Evolutionary conservation across 2,888 invertebrate genomes (phyloP).

Genomic region (Perizoma affinitatum): DNA sequence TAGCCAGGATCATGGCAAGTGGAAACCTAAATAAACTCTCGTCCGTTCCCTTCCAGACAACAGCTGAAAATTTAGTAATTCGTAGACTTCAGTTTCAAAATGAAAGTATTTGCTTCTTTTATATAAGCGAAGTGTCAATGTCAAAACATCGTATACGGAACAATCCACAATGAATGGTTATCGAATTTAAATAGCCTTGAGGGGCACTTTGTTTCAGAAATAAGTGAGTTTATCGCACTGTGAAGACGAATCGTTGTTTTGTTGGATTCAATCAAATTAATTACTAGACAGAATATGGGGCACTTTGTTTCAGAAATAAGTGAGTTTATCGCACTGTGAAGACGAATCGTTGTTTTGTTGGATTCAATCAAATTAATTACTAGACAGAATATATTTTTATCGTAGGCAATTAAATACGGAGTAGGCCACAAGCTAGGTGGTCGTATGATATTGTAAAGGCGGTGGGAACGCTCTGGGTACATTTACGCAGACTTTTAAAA

Average conservation of each 20-base stretch:
- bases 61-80: no score
- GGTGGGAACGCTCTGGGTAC: no score
- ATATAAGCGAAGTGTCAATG: slow-evolving; percentile 46
- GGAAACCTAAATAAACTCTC: no score
- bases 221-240: slow-evolving; percentile 35
- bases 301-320: slow-evolving; percentile 52
- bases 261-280: background rate
- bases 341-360: slow-evolving; percentile 2
- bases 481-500: no score
- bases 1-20: no score
- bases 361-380: background rate
- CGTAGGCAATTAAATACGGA: no score
- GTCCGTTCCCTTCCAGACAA: no score
- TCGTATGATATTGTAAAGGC: no score
- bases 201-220: slow-evolving; percentile 53
- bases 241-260: slow-evolving; percentile 7
- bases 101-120: no score
- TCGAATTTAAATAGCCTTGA: slow-evolving; percentile 73
- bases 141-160: slow-evolving; percentile 57
- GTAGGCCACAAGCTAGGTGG: no score
- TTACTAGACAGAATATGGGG: slow-evolving; percentile 34
- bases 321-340: slow-evolving; percentile 25
- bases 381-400: background rate
- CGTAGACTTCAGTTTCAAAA: no score
- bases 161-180: slow-evolving; percentile 40